Conservation (phyloP, 2,797 vertebrate genomes). For the Tinamus major region DNA sequence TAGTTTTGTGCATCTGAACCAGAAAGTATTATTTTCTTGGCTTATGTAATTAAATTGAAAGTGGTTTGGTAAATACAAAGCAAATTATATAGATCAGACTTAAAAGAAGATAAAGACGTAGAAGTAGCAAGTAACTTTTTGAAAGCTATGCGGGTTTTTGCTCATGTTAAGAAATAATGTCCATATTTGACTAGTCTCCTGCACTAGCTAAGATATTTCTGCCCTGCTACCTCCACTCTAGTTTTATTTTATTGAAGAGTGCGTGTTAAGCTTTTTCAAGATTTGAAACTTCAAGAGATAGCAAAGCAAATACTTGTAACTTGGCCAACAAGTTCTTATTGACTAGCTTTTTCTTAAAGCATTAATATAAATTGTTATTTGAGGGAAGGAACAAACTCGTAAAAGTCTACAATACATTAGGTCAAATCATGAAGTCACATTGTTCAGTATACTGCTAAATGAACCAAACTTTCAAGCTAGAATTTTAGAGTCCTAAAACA, state of each 20-base stretch:
- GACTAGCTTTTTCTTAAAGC: not conserved
- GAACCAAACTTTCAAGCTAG: not conserved
- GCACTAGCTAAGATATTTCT: slow-evolving; percentile 38
- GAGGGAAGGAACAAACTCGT: not conserved
- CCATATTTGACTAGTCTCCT: not conserved
- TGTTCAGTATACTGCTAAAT: not conserved
- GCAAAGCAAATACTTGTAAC: not conserved
- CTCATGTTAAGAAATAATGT: not conserved
- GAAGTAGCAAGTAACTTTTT: not conserved
- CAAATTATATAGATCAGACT: not conserved
- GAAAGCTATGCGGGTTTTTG: not conserved
- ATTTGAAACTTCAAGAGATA: not conserved
- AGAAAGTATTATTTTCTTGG: not conserved
- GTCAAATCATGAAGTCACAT: not conserved
- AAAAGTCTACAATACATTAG: not conserved
- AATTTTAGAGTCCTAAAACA: not conserved
- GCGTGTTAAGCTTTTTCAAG: slow-evolving; percentile 30
- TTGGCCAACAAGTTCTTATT: not conserved
- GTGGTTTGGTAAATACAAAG: not conserved
- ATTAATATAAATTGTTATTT: not conserved
- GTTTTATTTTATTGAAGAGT: slow-evolving; percentile 2
- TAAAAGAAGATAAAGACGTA: not conserved
- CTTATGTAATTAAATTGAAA: not conserved
- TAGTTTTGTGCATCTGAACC: not conserved
- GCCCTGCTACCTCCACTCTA: slow-evolving; percentile 33